Evolutionary conservation across 2,888 invertebrate genomes (phyloP).

Genomic region (Hylaea fasciaria): DNA sequence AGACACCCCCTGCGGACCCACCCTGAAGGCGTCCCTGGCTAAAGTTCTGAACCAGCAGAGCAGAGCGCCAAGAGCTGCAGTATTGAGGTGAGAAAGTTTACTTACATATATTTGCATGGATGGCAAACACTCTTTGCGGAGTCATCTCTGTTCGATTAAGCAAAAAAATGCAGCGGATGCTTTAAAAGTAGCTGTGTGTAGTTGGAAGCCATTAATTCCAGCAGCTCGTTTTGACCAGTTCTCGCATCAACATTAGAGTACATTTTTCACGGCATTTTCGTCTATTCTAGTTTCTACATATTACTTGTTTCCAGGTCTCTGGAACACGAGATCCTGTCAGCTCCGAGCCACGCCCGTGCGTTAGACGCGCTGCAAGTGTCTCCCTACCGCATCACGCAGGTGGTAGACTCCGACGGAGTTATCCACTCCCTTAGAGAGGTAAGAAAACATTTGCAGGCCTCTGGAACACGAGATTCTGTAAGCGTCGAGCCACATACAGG

Average conservation of each 20-base stretch:
- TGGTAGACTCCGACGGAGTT: constrained; percentile 90
- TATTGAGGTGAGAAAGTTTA: constrained; percentile 73
- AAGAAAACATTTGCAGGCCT: constrained; percentile 20
- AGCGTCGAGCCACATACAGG: too few relatives aligned
- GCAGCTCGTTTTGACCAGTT: neutral
- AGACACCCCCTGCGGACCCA: constrained; percentile 79
- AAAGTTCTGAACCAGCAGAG: constrained; percentile 86
- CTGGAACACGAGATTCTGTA: too few relatives aligned
- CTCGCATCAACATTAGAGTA: neutral
- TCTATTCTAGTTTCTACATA: neutral
- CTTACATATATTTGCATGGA: neutral
- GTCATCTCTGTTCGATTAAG: neutral
- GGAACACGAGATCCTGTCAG: constrained; percentile 86
- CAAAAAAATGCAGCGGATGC: neutral
- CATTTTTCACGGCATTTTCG: neutral
- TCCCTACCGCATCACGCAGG: constrained; percentile 89
- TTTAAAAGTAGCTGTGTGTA: neutral
- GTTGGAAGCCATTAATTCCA: neutral
- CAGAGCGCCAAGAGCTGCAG: constrained; percentile 87
- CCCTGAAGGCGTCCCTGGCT: constrained; percentile 76
- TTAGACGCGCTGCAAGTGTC: constrained; percentile 87
- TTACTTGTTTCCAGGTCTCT: constrained; percentile 74
- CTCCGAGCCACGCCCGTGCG: constrained; percentile 66
- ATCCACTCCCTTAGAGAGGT: constrained; percentile 89
- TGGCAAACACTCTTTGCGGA: too few relatives aligned